Evolutionary conservation across 2,797 vertebrate genomes (phyloP), one percentile per base, ranked within the genome.

Genomic region (Neolamprologus multifasciatus): DNA sequence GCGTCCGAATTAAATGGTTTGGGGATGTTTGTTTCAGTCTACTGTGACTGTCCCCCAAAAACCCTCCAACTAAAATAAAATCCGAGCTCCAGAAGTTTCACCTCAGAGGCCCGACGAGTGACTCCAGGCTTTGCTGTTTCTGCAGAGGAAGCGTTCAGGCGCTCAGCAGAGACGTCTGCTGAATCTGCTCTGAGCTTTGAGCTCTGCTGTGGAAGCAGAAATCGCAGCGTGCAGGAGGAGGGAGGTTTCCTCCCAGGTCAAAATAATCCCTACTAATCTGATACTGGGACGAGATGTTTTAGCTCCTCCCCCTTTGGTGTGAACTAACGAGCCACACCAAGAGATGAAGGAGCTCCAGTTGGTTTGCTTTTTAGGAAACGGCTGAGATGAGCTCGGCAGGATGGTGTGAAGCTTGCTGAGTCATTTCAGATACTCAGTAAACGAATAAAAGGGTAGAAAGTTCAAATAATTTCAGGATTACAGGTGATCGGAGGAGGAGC

Each of bases 311-410:
- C 23, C 40, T 71, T 8, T 74, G 16, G 69, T 4, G 23, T 71
- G 40, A 0, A 10, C 21, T 74, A 31, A 48, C 19, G 9, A 29
- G 21, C 40, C 40, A 29, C 16, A 74, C 7, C 55, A 59, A 31
- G 54, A 29, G 40, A 5, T 1, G 23, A 0, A 6, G 69, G 43
- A 4, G 16, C 16, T 50, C 69, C 17, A 48, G 5, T 31, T 31
- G 16, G 69, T 29, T 48, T 74, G 40, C 9, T 29, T 29, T 71
- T 71, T 10, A 26, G 14, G 0, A 45, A 71, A 29, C 9, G 3
- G 9, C 4, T 71, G 13, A 26, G 21, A 26, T 2, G 40, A 71
- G 23, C 38, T 71, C 1, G 0, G 14, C 40, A 11, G 38, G 0
- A 0, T 17, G 40, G 13, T 17, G 38, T 78, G 82, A 78, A 78